These are phyloP conservation scores for Trichonephila inaurata DNA, from an alignment of 1,140 invertebrate genomes.

Conservation along the genomic window DNA sequence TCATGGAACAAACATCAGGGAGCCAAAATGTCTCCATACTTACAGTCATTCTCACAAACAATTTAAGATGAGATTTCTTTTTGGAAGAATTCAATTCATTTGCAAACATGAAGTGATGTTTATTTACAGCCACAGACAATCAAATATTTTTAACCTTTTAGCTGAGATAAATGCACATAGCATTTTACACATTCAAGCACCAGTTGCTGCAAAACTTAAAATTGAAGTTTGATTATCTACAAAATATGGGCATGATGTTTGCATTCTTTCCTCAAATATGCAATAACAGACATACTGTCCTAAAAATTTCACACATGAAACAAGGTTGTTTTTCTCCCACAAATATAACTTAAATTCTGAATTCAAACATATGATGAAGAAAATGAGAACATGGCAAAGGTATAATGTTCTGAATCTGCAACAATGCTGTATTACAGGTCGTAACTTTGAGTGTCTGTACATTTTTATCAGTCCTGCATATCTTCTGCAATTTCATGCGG, in stretches of 20 bases:
- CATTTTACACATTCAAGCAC: constrained; percentile 72
- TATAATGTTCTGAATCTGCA: constrained; percentile 43
- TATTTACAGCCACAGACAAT: constrained; percentile 68
- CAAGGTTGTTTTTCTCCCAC: constrained; percentile 4
- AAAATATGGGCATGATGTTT: constrained; percentile 75
- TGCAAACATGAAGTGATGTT: constrained; percentile 70
- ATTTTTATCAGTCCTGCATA: constrained; percentile 91
- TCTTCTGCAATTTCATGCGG: constrained; percentile 98
- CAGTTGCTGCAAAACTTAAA: constrained; percentile 75
- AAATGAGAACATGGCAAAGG: constrained; percentile 67
- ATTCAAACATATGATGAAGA: constrained; percentile 56
- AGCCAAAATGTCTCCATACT: not conserved
- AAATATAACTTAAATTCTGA: constrained; percentile 60
- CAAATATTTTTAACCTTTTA: constrained; percentile 10
- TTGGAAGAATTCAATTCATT: constrained; percentile 7
- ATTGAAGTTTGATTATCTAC: constrained; percentile 73
- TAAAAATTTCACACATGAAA: constrained; percentile 66
- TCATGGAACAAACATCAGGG: not conserved
- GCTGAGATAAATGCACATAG: constrained; percentile 36
- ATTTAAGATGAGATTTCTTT: constrained; percentile 40
- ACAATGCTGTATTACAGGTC: not conserved
- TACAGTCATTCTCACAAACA: not conserved
- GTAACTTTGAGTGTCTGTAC: not conserved
- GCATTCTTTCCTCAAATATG: constrained; percentile 72
- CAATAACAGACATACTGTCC: constrained; percentile 68